These are phyloP conservation scores for Graphium colonna DNA, from an alignment of 2,888 invertebrate species.

Conservation along the genomic window DNA sequence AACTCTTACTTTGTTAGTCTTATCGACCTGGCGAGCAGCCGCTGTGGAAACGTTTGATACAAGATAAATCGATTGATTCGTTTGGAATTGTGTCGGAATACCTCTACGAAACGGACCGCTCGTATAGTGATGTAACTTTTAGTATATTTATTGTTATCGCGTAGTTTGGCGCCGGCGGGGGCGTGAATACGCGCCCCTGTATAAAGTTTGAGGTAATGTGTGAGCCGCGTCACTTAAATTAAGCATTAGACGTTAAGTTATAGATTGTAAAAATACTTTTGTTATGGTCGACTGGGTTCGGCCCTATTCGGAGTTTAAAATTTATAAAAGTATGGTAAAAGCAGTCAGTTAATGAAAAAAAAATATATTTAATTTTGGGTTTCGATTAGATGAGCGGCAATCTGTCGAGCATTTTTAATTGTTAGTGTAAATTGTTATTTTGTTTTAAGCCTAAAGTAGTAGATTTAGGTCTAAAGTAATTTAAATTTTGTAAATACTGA, in stretches of 20 bases:
- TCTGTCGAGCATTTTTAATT: constrained; percentile 78
- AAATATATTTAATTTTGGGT: constrained; percentile 71
- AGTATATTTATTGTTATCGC: constrained; percentile 54
- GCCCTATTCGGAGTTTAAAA: constrained; percentile 76
- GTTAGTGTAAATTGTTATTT: constrained; percentile 80
- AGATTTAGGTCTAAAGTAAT: constrained; percentile 75
- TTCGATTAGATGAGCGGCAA: constrained; percentile 70
- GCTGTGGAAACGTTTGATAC: constrained; percentile 33
- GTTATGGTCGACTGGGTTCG: constrained; percentile 77
- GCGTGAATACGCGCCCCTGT: constrained; percentile 28
- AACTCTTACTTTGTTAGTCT: constrained; percentile 53
- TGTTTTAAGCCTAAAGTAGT: constrained; percentile 77
- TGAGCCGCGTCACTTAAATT: constrained; percentile 62
- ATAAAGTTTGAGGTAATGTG: constrained; percentile 51
- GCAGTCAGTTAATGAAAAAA: constrained; percentile 64
- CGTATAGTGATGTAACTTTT: constrained; percentile 52
- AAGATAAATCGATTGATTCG: constrained; percentile 36
- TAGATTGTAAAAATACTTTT: constrained; percentile 75
- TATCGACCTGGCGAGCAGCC: constrained; percentile 54
- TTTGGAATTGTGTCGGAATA: constrained; percentile 68
- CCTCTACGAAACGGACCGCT: constrained; percentile 62
- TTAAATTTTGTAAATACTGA: constrained; percentile 74
- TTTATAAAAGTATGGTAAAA: constrained; percentile 63
- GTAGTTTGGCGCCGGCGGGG: constrained; percentile 32
- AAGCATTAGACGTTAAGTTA: constrained; percentile 61